Evolutionary conservation across 92 coral and sea anemone species (phyloP), one percentile per base, ranked within the genome.

Genomic region (Zoanthus sociatus): DNA sequence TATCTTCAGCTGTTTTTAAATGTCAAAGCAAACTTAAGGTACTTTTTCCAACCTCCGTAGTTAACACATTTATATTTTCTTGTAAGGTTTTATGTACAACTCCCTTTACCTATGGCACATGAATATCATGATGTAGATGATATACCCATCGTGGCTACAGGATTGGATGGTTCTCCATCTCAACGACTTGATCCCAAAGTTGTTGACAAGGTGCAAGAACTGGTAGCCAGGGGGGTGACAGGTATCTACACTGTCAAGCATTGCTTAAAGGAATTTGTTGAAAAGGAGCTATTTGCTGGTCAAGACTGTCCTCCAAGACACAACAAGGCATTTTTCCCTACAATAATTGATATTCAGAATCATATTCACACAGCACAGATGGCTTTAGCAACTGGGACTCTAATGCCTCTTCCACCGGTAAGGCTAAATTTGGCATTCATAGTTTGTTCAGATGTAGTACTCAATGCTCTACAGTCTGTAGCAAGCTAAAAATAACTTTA

Each of bases 221-320:
- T 95, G 17, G 99, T 97, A 1, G 99, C 99, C 2, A 78, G 99
- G 69, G 99, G 99, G 13, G 93, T 97, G 13, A 92, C 93, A 33
- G 99, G 97, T 9, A 91, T 97, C 47, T 97, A 97, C 71, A 89
- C 96, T 16, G 98, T 97, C n/a, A 97, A 97, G 66, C 99, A 97
- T 85, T 94, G 98, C 58, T 86, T 97, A 68, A 97, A 95, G 76
- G 95, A 93, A 78, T 97, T 50, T 78, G 98, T 97, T 51, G 99
- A 97, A 84, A 97, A 89, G 71, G 99, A 97, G 71, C 82, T 97
- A 86, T 97, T 92, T 47, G 78, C 68, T 66, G 95, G 93, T 15
- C 84, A 93, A 74, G 94, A 88, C 3, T 69, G 91, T 17, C 99
- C 99, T 12, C 96, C 99, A 21, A 89, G 98, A 63, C 99, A 97